phyloP scores from a whole-genome alignment of 2,113 vertebrate species.

The Myrmecobius fasciatus region DNA sequence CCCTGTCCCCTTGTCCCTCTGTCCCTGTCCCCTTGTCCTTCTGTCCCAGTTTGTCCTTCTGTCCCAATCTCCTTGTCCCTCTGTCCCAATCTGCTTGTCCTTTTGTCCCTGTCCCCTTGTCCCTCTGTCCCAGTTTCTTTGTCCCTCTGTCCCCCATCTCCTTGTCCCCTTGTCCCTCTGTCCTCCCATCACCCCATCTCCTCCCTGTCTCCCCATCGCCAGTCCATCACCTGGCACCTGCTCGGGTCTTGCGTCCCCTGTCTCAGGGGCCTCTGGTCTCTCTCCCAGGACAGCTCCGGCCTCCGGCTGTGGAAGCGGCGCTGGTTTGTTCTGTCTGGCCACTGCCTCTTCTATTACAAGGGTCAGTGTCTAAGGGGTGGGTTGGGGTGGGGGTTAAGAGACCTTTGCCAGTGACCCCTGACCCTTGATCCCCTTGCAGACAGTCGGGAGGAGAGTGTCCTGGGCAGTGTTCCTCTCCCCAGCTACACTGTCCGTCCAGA shows the following conservation, averaged over 20 bases:
- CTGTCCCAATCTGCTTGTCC: too few relatives aligned
- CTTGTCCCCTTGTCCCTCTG: not conserved
- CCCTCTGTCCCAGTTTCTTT: not conserved
- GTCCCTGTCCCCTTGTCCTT: not conserved
- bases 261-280: not conserved
- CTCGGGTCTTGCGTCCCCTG: accelerated
- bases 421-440: conserved; percentile 80
- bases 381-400: not conserved
- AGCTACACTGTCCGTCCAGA: conserved; percentile 92
- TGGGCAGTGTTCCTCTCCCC: conserved; percentile 92
- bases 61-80: not conserved
- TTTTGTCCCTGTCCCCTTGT: not conserved
- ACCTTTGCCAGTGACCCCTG: not conserved
- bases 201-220: not conserved
- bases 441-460: conserved; percentile 91
- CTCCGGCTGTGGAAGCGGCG: conserved; percentile 93
- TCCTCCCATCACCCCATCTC: too few relatives aligned
- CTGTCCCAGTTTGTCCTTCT: too few relatives aligned
- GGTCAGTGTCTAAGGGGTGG: conserved; percentile 70
- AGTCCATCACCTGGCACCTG: too few relatives aligned
- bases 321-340: conserved; percentile 94
- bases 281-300: conserved; percentile 90
- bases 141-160: not conserved
- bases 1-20: too few relatives aligned
- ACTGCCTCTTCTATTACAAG: conserved; percentile 92